These are phyloP conservation scores for Papilio glaucus DNA, from an alignment of 1,140 invertebrate species.

Conservation along the genomic window DNA sequence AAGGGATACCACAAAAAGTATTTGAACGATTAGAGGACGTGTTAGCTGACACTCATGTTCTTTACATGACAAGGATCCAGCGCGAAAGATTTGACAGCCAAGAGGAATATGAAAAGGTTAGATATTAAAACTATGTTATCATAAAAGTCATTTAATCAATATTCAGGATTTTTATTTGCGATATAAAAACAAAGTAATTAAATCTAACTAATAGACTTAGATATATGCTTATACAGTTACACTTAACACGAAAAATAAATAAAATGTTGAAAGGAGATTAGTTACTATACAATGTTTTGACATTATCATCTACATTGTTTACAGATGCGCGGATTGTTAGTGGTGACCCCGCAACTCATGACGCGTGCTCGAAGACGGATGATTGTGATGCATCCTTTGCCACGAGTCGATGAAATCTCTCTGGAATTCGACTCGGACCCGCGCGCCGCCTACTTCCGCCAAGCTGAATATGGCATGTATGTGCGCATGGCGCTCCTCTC, in stretches of 20 bases:
- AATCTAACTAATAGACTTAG: background rate
- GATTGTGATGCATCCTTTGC: constrained; percentile 99
- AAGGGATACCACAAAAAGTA: constrained; percentile 91
- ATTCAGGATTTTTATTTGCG: background rate
- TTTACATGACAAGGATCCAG: constrained; percentile 99
- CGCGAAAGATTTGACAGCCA: constrained; percentile 94
- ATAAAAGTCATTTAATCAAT: constrained; percentile 17
- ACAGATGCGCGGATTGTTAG: constrained; percentile 92
- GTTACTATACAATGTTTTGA: background rate
- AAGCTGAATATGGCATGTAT: constrained; percentile 99
- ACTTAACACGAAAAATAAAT: background rate
- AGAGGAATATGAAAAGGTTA: constrained; percentile 94
- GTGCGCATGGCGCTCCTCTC: constrained; percentile 98
- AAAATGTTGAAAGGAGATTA: background rate
- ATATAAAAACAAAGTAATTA: background rate
- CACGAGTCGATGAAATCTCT: constrained; percentile 97
- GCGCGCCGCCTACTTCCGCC: constrained; percentile 98
- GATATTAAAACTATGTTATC: constrained; percentile 42
- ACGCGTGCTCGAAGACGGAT: constrained; percentile 95
- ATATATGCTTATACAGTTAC: background rate
- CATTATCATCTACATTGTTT: constrained; percentile 47
- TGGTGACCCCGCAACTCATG: constrained; percentile 98
- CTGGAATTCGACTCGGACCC: constrained; percentile 97
- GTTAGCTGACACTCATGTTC: constrained; percentile 96
- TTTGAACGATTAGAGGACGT: constrained; percentile 91